Evolutionary conservation across 2,888 invertebrate species (phyloP), one percentile per base, ranked within the genome.

Genomic region (Acanthococcus lagerstroemiae): DNA sequence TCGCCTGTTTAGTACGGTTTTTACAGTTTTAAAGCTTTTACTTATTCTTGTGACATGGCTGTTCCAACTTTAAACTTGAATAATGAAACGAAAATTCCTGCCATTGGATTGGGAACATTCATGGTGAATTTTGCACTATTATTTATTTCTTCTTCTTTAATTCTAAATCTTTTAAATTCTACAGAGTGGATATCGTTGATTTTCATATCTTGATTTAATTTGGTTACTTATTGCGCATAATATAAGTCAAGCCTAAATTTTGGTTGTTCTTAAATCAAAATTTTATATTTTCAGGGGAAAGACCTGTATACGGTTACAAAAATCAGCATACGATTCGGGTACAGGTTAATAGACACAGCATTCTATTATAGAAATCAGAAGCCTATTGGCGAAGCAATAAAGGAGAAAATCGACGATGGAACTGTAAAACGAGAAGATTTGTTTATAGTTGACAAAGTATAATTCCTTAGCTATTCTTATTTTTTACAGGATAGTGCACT

Each of bases 271-370:
- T 9, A 37, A 15, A 37, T 37, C 37, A 15, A 7, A 37, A 9
- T 37, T 37, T 37, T 15, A 37, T 45, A 21, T 46, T 60, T 48
- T 7, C 45, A 60, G 60, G 60, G 46, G 19, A 60, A 21, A 17
- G 60, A 60, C 48, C 46, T 60, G 3, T 48, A 46, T 48, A 60
- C 48, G 6, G 46, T 46, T 1, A 26, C 55, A 19, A 65, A 65
- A 65, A 55, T 55, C 72, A 88, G 89, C 4, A 84, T 90, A 65
- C 85, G 87, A 70, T 76, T 83, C 37, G 90, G 90, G 0, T 90
- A 89, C 73, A 80, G 87, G 0, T 85, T 86, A 72, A 80, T 90
- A 67, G 90, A 90, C 73, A 84, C 88, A 67, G 84, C 86, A 12
- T 81, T 82, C 70, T 76, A 83, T n/a, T 90, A 90, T 73, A 79